Percentiles rank a stretch among this genome's conserved stretches.
Evolutionary conservation across 2,113 vertebrate genomes (phyloP).

Genomic region (Sylvia atricapilla): DNA sequence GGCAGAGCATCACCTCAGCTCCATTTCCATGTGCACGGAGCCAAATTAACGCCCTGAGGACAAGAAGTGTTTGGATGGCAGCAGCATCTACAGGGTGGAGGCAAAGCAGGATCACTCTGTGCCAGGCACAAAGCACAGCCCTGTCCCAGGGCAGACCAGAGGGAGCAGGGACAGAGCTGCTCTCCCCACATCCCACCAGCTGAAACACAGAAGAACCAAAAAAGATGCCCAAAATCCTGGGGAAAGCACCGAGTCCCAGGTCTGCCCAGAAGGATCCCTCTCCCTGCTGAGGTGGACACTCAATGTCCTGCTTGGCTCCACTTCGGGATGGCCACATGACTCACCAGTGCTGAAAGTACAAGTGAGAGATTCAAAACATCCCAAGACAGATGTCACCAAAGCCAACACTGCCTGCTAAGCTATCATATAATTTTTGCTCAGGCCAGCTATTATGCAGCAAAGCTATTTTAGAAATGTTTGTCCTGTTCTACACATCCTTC

Average conservation of each 20-base stretch:
- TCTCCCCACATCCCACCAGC: not conserved
- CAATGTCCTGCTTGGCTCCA: not conserved
- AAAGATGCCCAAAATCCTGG: not conserved
- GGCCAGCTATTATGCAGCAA: not conserved
- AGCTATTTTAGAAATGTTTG: not conserved
- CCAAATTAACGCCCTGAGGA: fast-evolving
- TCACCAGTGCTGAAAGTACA: not conserved
- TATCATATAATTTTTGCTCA: not conserved
- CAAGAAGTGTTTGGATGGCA: not conserved
- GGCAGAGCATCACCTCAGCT: not conserved
- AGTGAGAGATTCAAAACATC: not conserved
- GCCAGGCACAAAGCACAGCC: not conserved
- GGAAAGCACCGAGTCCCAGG: not conserved
- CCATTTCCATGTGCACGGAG: fast-evolving
- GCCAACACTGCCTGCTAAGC: not conserved
- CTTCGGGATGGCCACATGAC: not conserved
- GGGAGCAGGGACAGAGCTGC: not conserved
- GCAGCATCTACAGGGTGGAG: slow-evolving; percentile 12
- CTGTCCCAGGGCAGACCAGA: not conserved
- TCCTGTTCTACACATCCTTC: not conserved
- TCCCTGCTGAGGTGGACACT: not conserved
- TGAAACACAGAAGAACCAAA: not conserved
- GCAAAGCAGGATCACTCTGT: not conserved
- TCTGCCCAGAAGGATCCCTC: not conserved
- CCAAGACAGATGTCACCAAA: not conserved